Evolutionary conservation across 2,797 vertebrate genomes (phyloP).

Genomic region (Chaetophractus vellerosus): DNA sequence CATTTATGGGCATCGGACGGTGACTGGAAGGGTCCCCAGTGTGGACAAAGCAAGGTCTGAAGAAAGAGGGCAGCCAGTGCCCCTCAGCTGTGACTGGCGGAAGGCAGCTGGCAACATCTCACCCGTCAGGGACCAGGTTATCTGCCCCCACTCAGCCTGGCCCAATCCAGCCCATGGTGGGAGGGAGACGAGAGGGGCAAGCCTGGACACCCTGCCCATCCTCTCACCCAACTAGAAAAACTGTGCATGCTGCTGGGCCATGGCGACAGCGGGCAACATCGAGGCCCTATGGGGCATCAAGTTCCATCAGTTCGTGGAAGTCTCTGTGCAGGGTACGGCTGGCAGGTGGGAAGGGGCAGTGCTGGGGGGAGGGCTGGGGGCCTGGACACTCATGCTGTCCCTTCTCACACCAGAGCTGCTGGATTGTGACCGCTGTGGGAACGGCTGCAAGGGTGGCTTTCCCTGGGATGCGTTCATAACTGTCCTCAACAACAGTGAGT

Average conservation of each 20-base stretch:
- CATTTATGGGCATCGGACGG: not conserved
- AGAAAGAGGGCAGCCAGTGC: not conserved
- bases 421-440: slow-evolving; percentile 76
- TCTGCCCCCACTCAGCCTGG: not conserved
- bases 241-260: slow-evolving; percentile 77
- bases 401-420: slow-evolving; percentile 74
- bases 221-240: not conserved
- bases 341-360: not conserved
- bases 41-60: not conserved
- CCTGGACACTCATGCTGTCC: not conserved
- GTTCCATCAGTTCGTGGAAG: fast-evolving
- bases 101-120: not conserved
- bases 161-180: not conserved
- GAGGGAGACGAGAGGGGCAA: not conserved
- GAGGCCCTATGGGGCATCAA: slow-evolving; percentile 77
- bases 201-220: not conserved
- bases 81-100: slow-evolving; percentile 82
- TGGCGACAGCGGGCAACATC: slow-evolving; percentile 61
- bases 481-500: slow-evolving; percentile 81
- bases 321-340: slow-evolving; percentile 82
- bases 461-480: slow-evolving; percentile 68
- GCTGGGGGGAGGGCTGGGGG: not conserved
- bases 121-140: slow-evolving; percentile 79
- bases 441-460: slow-evolving; percentile 53
- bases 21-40: not conserved